These are phyloP conservation scores for Epinephelus lanceolatus DNA, from an alignment of 2,113 vertebrate species.

Conservation along the genomic window DNA sequence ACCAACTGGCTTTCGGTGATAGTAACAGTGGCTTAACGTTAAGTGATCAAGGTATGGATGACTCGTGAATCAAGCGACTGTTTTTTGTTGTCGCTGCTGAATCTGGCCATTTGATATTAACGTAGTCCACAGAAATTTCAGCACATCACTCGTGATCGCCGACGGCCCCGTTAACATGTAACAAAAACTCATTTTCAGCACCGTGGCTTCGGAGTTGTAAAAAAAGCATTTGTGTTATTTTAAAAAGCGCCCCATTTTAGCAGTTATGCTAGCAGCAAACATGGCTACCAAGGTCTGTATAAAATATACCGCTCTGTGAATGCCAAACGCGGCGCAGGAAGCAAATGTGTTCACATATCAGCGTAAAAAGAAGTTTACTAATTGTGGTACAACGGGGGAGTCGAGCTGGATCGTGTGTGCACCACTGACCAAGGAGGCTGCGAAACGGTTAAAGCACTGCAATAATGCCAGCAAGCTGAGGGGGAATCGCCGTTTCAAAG, in stretches of 20 bases:
- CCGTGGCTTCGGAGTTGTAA: constrained; percentile 21
- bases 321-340: constrained; percentile 64
- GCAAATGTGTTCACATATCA: constrained; percentile 37
- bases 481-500: constrained; percentile 78
- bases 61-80: constrained; percentile 66
- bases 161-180: background rate
- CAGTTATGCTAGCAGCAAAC: constrained; percentile 84
- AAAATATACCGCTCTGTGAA: constrained; percentile 74
- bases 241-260: constrained; percentile 71
- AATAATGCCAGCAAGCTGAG: constrained; percentile 79
- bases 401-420: constrained; percentile 58
- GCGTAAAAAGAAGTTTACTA: constrained; percentile 76
- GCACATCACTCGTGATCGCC: constrained; percentile 11
- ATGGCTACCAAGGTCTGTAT: constrained; percentile 84
- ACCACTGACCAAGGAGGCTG: constrained; percentile 66
- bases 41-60: constrained; percentile 50
- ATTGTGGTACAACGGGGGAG: constrained; percentile 48
- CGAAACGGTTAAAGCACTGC: constrained; percentile 82
- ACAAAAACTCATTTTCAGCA: background rate
- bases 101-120: constrained; percentile 51
- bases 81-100: constrained; percentile 71
- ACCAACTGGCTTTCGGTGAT: background rate
- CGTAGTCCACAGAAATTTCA: constrained; percentile 5
- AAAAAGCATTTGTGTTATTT: constrained; percentile 53
- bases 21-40: constrained; percentile 10